phyloP scores from a whole-genome alignment of 2,888 invertebrate genomes.

The Patella ulyssiponensis region DNA sequence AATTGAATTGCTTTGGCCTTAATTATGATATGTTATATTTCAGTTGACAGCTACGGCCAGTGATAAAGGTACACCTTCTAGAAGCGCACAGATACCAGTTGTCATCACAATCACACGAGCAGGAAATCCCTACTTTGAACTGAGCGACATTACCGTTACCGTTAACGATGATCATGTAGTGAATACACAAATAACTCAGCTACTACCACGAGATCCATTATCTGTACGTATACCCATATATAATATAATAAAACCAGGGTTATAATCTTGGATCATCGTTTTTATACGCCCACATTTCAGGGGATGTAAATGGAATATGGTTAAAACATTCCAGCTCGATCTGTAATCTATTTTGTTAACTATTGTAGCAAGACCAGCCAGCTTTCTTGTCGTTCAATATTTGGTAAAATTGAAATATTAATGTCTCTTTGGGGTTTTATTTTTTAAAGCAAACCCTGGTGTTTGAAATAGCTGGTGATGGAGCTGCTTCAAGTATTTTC shows the following conservation, averaged over 20 bases:
- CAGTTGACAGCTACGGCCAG: conserved; percentile 49
- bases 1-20: no score
- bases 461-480: conserved; percentile 61
- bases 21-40: not conserved
- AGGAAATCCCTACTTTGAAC: conserved; percentile 56
- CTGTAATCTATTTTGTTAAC: no score
- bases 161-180: conserved; percentile 47
- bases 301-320: no score
- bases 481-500: conserved; percentile 54
- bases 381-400: no score
- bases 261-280: no score
- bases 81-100: conserved; percentile 40
- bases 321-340: no score
- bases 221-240: conserved; percentile 24
- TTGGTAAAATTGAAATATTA: no score
- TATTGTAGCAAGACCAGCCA: no score
- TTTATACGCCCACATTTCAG: no score
- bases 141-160: conserved; percentile 48
- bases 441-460: conserved; percentile 32
- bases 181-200: conserved; percentile 44
- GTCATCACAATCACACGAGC: conserved; percentile 59
- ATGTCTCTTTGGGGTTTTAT: no score
- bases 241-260: not conserved
- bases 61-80: conserved; percentile 45
- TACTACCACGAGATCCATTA: conserved; percentile 56